These are phyloP conservation scores for Scopus umbretta DNA, from an alignment of 2,113 vertebrate species.

Conservation along the genomic window DNA sequence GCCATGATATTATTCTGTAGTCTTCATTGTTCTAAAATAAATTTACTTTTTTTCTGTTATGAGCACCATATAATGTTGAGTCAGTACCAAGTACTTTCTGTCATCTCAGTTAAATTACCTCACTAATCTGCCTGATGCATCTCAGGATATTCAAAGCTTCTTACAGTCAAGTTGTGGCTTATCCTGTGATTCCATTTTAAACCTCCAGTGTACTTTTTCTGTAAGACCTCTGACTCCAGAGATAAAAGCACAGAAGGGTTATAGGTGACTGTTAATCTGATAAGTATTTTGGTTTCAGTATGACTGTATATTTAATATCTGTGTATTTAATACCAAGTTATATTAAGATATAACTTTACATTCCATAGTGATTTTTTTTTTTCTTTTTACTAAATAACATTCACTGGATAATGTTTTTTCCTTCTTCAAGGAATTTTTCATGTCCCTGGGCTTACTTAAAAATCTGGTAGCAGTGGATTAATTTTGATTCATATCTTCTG, in stretches of 20 bases:
- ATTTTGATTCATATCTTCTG: background rate
- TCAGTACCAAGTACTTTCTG: background rate
- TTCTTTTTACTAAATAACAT: background rate
- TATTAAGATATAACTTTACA: background rate
- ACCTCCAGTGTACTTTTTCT: background rate
- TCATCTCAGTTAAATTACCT: background rate
- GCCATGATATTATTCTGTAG: too few relatives aligned
- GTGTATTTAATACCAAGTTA: background rate
- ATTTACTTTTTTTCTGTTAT: background rate
- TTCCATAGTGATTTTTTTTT: too few relatives aligned
- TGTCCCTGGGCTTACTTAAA: background rate
- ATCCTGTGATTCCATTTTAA: background rate
- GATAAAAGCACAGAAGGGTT: background rate
- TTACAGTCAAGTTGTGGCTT: background rate
- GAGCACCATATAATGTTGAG: background rate
- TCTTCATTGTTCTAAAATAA: background rate
- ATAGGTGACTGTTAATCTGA: background rate
- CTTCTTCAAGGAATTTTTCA: background rate
- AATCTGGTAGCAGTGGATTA: background rate
- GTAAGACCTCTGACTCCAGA: background rate
- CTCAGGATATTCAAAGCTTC: background rate
- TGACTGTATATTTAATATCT: background rate
- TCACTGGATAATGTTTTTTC: background rate
- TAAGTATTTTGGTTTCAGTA: background rate
- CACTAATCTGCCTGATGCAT: background rate